Conservation (phyloP, 2,797 vertebrate species). For the Thunnus albacares region DNA sequence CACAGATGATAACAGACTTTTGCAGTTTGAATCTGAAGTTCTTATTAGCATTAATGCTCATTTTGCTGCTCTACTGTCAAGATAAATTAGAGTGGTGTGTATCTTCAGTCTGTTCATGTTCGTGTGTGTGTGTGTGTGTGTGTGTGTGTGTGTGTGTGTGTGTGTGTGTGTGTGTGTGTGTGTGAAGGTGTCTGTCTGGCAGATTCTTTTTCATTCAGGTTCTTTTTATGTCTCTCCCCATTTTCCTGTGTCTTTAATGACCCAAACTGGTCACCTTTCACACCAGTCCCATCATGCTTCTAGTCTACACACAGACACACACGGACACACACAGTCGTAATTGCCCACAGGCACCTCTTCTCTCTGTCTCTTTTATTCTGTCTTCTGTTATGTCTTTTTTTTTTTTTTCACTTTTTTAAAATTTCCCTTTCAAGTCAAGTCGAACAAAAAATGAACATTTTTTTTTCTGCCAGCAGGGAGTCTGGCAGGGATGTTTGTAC, state of each 20-base stretch:
- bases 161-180: neutral
- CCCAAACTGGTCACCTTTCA: constrained; percentile 53
- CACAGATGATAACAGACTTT: constrained; percentile 13
- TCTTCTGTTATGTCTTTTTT: constrained; percentile 12
- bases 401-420: neutral
- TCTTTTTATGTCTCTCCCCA: constrained; percentile 24
- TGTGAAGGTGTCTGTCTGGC: constrained; percentile 1
- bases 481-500: constrained; percentile 42
- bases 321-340: constrained; percentile 26
- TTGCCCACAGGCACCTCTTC: constrained; percentile 46
- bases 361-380: constrained; percentile 43
- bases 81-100: constrained; percentile 28
- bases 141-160: constrained; percentile 12
- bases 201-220: constrained; percentile 33
- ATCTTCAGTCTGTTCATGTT: neutral
- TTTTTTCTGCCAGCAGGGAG: constrained; percentile 45
- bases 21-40: constrained; percentile 25
- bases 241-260: constrained; percentile 54
- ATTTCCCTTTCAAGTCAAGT: constrained; percentile 47
- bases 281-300: constrained; percentile 47
- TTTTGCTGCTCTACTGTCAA: constrained; percentile 34
- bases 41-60: constrained; percentile 46
- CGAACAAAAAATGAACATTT: constrained; percentile 58
- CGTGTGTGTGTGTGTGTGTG: neutral
- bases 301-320: constrained; percentile 6